A percentile compares a stretch with the other conserved stretches of the same genome.
phyloP scores from a whole-genome alignment of 2,888 invertebrate species.

The Ophion slaviceki region DNA sequence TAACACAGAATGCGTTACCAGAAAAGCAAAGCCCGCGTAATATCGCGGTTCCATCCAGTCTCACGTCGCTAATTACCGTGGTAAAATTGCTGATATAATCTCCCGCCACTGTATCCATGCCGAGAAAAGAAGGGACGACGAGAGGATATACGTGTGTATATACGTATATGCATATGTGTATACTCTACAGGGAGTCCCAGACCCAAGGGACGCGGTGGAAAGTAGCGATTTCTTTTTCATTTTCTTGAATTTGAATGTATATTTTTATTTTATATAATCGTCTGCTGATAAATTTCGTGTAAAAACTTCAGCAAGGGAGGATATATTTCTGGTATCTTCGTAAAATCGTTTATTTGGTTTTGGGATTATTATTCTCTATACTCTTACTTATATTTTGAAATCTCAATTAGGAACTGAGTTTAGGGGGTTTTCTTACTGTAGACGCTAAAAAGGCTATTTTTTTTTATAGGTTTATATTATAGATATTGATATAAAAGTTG shows the following conservation, averaged over 20 bases:
- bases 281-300: not conserved
- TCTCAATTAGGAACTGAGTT: too few relatives aligned
- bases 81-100: constrained; percentile 78
- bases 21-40: constrained; percentile 56
- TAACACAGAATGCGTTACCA: constrained; percentile 30
- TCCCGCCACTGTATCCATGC: constrained; percentile 33
- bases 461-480: too few relatives aligned
- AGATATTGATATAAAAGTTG: too few relatives aligned
- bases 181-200: not conserved
- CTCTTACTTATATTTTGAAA: too few relatives aligned
- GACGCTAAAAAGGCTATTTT: too few relatives aligned
- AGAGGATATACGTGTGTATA: not conserved
- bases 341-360: too few relatives aligned
- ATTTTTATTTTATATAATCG: not conserved
- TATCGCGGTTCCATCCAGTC: constrained; percentile 51
- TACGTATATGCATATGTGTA: too few relatives aligned
- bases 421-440: too few relatives aligned
- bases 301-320: not conserved
- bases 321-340: not conserved
- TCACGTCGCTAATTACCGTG: constrained; percentile 77
- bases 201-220: not conserved
- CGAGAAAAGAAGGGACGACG: constrained; percentile 21
- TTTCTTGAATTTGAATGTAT: not conserved
- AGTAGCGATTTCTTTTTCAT: not conserved
- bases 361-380: too few relatives aligned